These are phyloP conservation scores for Cryptocephalus moraei DNA, from an alignment of 2,888 invertebrate species.

Conservation along the genomic window DNA sequence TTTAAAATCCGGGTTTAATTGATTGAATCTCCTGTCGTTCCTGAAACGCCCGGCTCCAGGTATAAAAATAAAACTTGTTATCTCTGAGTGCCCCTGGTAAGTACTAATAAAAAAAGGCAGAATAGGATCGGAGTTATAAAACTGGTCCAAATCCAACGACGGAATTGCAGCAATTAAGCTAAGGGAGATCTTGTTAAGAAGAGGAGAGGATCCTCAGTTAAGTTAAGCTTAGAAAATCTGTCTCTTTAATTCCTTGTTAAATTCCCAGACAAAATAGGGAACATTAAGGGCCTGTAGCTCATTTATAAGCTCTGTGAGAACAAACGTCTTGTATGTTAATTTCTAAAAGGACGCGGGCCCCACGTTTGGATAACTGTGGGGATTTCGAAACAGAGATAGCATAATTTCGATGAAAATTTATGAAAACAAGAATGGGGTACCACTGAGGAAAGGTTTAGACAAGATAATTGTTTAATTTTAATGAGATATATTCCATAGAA, in stretches of 20 bases:
- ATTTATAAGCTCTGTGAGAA: conserved; percentile 18
- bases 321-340: conserved; percentile 13
- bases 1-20: too few relatives aligned
- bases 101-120: conserved; percentile 8
- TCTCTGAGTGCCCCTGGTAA: too few relatives aligned
- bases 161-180: conserved; percentile 19
- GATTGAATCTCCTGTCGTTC: too few relatives aligned
- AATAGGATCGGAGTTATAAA: conserved; percentile 8
- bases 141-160: conserved; percentile 14
- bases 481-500: too few relatives aligned
- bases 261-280: conserved; percentile 21
- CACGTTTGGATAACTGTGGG: too few relatives aligned
- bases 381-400: too few relatives aligned
- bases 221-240: conserved; percentile 26
- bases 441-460: too few relatives aligned
- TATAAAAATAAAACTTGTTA: too few relatives aligned
- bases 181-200: conserved; percentile 23
- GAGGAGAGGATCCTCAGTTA: conserved; percentile 19
- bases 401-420: too few relatives aligned
- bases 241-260: conserved; percentile 26
- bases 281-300: conserved; percentile 17
- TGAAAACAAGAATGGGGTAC: too few relatives aligned
- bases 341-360: neutral
- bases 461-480: too few relatives aligned
- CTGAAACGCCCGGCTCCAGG: too few relatives aligned